Percentiles rank a stretch among this genome's conserved stretches.
These are phyloP conservation scores for Metopolophium dirhodum DNA, from an alignment of 1,140 invertebrate species.

Conservation along the genomic window DNA sequence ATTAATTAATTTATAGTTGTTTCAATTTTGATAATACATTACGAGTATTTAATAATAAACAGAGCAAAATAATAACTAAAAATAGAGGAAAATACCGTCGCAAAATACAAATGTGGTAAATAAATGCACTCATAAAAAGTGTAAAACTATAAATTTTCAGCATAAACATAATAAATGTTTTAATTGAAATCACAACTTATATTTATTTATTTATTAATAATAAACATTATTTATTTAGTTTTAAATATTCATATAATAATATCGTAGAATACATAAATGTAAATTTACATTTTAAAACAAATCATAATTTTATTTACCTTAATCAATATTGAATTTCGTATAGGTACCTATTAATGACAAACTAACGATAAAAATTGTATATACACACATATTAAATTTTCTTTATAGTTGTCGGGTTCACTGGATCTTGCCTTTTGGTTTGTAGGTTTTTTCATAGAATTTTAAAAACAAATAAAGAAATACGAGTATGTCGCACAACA, in stretches of 20 bases:
- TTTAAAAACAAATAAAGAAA: constrained; percentile 62
- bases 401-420: not conserved
- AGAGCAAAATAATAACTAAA: no score
- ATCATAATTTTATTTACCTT: not conserved
- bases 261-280: not conserved
- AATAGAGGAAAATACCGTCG: not conserved
- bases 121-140: not conserved
- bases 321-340: not conserved
- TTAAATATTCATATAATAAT: not conserved
- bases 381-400: not conserved
- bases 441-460: constrained; percentile 65
- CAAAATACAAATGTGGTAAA: not conserved
- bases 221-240: not conserved
- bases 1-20: not conserved
- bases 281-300: not conserved
- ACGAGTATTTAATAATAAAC: not conserved
- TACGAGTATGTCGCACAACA: constrained; percentile 61
- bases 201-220: not conserved
- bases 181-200: not conserved
- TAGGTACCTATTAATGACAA: not conserved
- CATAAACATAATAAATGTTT: not conserved
- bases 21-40: not conserved
- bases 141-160: not conserved
- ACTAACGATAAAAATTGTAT: not conserved
- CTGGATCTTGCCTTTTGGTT: not conserved